Evolutionary conservation across 2,888 invertebrate species (phyloP).

Genomic region (Limnephilus lunatus): DNA sequence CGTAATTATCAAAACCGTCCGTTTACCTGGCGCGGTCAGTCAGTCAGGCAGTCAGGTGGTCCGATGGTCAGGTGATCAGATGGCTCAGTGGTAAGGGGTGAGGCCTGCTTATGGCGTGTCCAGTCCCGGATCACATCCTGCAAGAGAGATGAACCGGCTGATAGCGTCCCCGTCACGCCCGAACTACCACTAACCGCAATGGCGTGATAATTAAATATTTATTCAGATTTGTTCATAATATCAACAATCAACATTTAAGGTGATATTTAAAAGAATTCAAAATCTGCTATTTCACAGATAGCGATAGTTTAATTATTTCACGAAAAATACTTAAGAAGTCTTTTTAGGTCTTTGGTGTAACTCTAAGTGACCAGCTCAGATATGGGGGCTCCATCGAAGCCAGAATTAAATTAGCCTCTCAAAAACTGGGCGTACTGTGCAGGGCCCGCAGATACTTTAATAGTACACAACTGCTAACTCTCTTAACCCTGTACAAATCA

Average conservation of each 20-base stretch:
- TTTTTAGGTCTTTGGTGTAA: no score
- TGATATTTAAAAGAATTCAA: no score
- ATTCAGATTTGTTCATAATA: background rate
- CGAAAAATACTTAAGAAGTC: no score
- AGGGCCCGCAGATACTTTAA: no score
- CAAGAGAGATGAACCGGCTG: slow-evolving; percentile 8
- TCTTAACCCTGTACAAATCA: no score
- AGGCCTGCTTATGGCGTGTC: background rate
- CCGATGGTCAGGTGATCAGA: background rate
- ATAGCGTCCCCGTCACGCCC: slow-evolving; percentile 3
- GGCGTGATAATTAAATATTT: background rate
- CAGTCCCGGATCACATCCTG: slow-evolving; percentile 48
- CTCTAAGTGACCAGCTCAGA: no score
- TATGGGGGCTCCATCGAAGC: no score
- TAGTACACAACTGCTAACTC: no score
- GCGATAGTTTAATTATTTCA: no score
- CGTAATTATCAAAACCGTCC: slow-evolving; percentile 16
- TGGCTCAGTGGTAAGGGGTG: background rate
- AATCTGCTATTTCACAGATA: no score
- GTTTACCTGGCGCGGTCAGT: background rate
- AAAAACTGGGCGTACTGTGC: no score
- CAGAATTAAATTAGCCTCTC: no score
- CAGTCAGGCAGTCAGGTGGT: background rate
- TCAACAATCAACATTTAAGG: background rate
- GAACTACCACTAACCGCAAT: background rate